These are phyloP conservation scores for Anoplius nigerrimus DNA, from an alignment of 2,888 invertebrate genomes.

Conservation along the genomic window DNA sequence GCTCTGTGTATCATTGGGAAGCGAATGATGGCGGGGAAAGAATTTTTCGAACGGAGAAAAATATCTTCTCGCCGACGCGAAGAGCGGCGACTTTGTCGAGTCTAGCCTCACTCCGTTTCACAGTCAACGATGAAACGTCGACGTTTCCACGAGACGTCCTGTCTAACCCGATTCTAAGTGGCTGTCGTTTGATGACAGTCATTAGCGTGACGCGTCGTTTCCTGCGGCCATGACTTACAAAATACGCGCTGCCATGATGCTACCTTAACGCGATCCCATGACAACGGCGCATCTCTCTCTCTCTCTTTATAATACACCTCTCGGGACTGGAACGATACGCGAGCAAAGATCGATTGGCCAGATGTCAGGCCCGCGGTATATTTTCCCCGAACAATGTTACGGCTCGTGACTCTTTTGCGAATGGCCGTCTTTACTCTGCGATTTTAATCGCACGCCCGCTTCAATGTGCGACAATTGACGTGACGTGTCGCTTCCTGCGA, in stretches of 20 bases:
- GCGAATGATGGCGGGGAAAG: too few relatives aligned
- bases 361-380: too few relatives aligned
- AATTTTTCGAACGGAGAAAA: too few relatives aligned
- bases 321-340: too few relatives aligned
- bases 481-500: constrained; percentile 71
- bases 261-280: background rate
- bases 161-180: constrained; percentile 63
- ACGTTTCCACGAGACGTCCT: constrained; percentile 47
- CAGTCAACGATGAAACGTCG: constrained; percentile 12
- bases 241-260: constrained; percentile 15
- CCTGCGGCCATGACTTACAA: constrained; percentile 68
- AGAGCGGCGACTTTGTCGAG: constrained; percentile 9
- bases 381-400: too few relatives aligned
- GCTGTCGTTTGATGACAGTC: constrained; percentile 69
- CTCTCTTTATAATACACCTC: too few relatives aligned
- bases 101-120: background rate
- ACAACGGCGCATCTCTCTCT: background rate
- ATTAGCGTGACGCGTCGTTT: constrained; percentile 72
- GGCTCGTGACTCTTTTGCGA: too few relatives aligned
- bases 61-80: constrained; percentile 4
- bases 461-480: constrained; percentile 54
- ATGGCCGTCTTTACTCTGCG: too few relatives aligned
- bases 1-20: too few relatives aligned
- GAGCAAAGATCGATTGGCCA: too few relatives aligned
- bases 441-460: too few relatives aligned